Percentiles rank a stretch among this genome's conserved stretches.
These are phyloP conservation scores for Teleogryllus oceanicus DNA, from an alignment of 2,888 invertebrate species.

Conservation along the genomic window DNA sequence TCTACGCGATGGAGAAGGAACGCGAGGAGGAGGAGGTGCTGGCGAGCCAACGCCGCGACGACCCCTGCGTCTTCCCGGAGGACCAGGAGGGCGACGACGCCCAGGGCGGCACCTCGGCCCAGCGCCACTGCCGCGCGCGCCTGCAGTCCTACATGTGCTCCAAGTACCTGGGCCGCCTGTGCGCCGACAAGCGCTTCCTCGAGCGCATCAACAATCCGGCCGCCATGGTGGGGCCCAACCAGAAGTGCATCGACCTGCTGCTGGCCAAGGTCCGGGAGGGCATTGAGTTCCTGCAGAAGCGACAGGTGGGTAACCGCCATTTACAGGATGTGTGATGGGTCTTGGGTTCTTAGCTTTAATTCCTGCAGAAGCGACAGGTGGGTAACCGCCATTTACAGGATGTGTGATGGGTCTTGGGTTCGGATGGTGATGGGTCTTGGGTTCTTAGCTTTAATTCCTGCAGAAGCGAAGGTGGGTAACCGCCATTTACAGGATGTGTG, in stretches of 20 bases:
- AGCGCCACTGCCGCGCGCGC: constrained; percentile 26
- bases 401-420: no score
- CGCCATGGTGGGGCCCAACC: constrained; percentile 47
- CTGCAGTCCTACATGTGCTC: constrained; percentile 48
- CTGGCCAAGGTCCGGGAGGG: constrained; percentile 43
- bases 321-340: not conserved
- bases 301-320: constrained; percentile 41
- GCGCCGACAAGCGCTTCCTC: constrained; percentile 49
- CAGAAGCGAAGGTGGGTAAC: no score
- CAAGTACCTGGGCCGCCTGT: constrained; percentile 49
- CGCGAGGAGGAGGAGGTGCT: constrained; percentile 41
- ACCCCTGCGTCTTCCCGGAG: constrained; percentile 38
- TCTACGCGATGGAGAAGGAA: constrained; percentile 44
- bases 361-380: no score
- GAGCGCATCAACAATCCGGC: constrained; percentile 43
- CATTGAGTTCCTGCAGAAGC: constrained; percentile 44
- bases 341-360: no score
- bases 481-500: no score
- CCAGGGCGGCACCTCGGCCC: not conserved
- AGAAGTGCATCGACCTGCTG: constrained; percentile 44
- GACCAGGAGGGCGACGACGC: not conserved
- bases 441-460: no score
- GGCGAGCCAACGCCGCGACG: constrained; percentile 41
- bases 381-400: no score
- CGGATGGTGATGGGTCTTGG: no score